Evolutionary conservation across 2,797 vertebrate species (phyloP), one percentile per base, ranked within the genome.

Genomic region (Etheostoma nigrum): DNA sequence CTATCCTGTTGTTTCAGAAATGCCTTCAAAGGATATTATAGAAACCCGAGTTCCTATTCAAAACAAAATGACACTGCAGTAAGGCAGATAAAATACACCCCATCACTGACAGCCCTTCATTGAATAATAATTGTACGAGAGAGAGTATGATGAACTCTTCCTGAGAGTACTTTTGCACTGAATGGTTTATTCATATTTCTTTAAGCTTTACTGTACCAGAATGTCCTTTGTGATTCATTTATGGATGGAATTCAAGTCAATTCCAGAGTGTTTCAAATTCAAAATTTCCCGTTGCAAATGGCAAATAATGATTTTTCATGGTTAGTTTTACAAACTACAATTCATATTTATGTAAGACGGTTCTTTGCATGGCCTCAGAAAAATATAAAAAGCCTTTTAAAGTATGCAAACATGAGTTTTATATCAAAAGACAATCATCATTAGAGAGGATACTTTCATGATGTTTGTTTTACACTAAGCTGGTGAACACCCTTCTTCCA

Each of bases 51-150:
- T 51, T 70, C 48, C 1, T 33, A 45, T 40, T 55, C 4, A 62
- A 68, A 69, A 60, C 12, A 51, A 79, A 45, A 25, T 25, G 18
- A 59, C 64, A 52, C 25, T 30, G 42, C 52, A 60, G 54, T 33
- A 40, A 78, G 36, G 23, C 44, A 71, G 63, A 83, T 71, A 53
- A 86, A 52, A 64, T 57, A 40, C 62, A 75, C 48, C 45, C 14
- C 60, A 71, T 78, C 47, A 66, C 21, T 40, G 30, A 9, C 27
- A 62, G 64, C 51, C 6, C 58, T 65, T 83, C n/a, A 83, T 76
- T 62, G 72, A 86, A 83, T 67, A 84, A 82, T 40, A 49, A 79
- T 47, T 64, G 33, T 21, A 68, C 45, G 5, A 6, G 9, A 75
- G 9, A 75, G 64, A 54, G 45, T 44, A 42, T 10, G n/a, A 67